Conservation (phyloP, 2,888 invertebrate genomes). For the Tinea semifulvella region DNA sequence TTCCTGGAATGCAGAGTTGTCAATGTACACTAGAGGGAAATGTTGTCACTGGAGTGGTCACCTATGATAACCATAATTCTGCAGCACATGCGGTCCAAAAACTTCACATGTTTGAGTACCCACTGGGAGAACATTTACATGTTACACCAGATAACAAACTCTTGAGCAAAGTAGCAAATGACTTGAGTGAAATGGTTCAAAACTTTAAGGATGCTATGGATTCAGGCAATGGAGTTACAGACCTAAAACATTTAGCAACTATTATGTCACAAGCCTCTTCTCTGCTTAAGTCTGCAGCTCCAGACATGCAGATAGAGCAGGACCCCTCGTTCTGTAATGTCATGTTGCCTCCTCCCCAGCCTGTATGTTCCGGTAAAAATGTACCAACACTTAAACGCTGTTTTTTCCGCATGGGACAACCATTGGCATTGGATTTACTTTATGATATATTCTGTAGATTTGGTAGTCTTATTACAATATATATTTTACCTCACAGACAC, state of each 20-base stretch:
- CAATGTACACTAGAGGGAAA: constrained; percentile 58
- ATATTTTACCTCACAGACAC: constrained; percentile 86
- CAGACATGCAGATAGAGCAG: constrained; percentile 26
- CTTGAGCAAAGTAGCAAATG: constrained; percentile 42
- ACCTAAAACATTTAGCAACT: constrained; percentile 75
- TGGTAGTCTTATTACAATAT: constrained; percentile 90
- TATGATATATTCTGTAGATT: constrained; percentile 91
- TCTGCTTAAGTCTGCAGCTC: constrained; percentile 73
- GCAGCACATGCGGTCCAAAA: constrained; percentile 79
- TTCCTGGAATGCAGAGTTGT: constrained; percentile 69
- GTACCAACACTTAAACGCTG: constrained; percentile 72
- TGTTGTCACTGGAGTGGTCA: constrained; percentile 43
- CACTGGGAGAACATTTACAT: constrained; percentile 84
- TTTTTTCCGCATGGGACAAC: constrained; percentile 70
- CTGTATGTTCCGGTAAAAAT: constrained; percentile 69
- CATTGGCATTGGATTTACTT: constrained; percentile 79
- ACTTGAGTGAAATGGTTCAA: constrained; percentile 43
- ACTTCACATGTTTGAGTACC: constrained; percentile 91
- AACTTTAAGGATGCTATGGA: constrained; percentile 46
- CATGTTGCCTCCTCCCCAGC: constrained; percentile 76
- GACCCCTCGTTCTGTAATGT: constrained; percentile 65
- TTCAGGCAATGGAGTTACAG: constrained; percentile 33
- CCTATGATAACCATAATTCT: constrained; percentile 42
- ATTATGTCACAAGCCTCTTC: constrained; percentile 81
- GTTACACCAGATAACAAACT: constrained; percentile 73